phyloP scores from a whole-genome alignment of 2,797 vertebrate species.

The Typhlichthys subterraneus region DNA sequence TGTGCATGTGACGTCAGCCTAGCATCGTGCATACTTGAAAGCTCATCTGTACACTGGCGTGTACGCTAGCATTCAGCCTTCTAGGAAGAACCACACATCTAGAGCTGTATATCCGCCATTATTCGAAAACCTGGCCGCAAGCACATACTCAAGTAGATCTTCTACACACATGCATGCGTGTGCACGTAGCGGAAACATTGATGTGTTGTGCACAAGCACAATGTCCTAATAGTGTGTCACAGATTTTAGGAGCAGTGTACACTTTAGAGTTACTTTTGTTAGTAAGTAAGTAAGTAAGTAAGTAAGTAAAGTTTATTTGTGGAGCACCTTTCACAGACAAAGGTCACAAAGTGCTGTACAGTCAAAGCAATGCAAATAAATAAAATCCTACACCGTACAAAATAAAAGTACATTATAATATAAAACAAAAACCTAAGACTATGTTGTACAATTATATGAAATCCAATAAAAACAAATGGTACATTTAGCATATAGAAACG shows the following conservation, averaged over 20 bases:
- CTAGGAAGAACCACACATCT: slow-evolving; percentile 82
- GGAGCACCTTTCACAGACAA: too few relatives aligned
- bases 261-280: background rate
- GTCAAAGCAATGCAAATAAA: too few relatives aligned
- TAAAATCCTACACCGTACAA: too few relatives aligned
- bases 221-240: background rate
- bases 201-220: background rate
- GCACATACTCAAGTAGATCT: slow-evolving; percentile 34
- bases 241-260: background rate
- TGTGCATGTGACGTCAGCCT: slow-evolving; percentile 1
- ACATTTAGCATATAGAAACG: too few relatives aligned
- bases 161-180: slow-evolving; percentile 30
- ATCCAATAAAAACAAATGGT: too few relatives aligned
- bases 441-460: too few relatives aligned
- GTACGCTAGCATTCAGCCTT: slow-evolving; percentile 53
- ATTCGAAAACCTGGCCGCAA: slow-evolving; percentile 73
- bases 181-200: slow-evolving; percentile 19
- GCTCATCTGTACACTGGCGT: slow-evolving; percentile 21
- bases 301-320: too few relatives aligned
- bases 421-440: too few relatives aligned
- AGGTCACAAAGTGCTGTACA: too few relatives aligned
- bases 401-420: too few relatives aligned
- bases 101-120: slow-evolving; percentile 68
- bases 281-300: too few relatives aligned
- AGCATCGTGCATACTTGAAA: slow-evolving; percentile 26